Evolutionary conservation across 2,797 vertebrate genomes (phyloP).

Genomic region (Miichthys miiuy): DNA sequence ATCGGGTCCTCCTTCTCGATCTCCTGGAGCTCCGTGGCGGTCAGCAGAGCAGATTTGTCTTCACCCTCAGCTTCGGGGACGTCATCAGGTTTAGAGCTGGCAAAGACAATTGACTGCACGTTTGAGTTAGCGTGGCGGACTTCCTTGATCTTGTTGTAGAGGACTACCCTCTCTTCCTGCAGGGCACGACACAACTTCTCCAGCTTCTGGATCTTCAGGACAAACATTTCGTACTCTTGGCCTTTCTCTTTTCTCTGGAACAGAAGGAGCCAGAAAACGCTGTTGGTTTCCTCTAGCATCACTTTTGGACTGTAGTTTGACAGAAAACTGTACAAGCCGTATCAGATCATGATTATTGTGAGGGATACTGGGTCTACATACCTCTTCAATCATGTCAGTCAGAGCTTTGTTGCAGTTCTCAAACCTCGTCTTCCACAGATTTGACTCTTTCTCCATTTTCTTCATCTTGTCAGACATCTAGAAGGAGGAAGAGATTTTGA

Average conservation of each 20-base stretch:
- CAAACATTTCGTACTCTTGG: conserved; percentile 92
- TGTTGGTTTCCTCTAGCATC: too few species aligned
- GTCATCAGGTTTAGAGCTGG: conserved; percentile 39
- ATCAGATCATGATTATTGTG: too few species aligned
- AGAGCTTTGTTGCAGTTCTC: conserved; percentile 97
- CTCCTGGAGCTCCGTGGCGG: conserved; percentile 34
- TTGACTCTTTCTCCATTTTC: conserved; percentile 94
- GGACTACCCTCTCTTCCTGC: conserved; percentile 92
- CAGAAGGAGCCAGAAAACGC: not conserved
- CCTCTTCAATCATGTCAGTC: conserved; percentile 95
- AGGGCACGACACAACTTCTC: conserved; percentile 93
- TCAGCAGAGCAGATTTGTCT: not conserved
- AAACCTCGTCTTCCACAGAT: conserved; percentile 93
- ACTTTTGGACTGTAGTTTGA: too few species aligned
- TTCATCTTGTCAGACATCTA: conserved; percentile 98
- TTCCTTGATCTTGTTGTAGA: conserved; percentile 94
- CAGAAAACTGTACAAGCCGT: too few species aligned
- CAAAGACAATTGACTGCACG: conserved; percentile 27
- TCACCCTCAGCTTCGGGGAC: not conserved
- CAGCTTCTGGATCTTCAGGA: conserved; percentile 92
- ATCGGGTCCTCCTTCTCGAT: conserved; percentile 56
- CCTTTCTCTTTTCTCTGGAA: conserved; percentile 90
- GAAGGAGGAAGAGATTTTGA: not conserved
- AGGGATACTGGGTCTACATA: conserved; percentile 57
- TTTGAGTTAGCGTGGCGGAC: conserved; percentile 78